These are phyloP conservation scores for Hipparchia semele DNA, from an alignment of 2,888 invertebrate genomes.

Conservation along the genomic window DNA sequence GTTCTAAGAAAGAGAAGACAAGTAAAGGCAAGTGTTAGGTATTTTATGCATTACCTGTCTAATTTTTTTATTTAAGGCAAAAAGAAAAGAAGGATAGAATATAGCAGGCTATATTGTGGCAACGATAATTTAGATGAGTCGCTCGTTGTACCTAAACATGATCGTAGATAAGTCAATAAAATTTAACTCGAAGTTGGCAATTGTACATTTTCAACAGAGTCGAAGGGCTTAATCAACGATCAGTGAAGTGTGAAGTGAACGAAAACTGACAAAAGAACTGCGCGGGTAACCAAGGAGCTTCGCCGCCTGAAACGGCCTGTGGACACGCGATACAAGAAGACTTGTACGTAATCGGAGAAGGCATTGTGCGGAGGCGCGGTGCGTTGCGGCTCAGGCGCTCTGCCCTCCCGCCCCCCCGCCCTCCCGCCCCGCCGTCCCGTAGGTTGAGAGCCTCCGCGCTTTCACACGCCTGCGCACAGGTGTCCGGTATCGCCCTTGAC, in stretches of 20 bases:
- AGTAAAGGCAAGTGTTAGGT: too few species aligned
- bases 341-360: constrained; percentile 77
- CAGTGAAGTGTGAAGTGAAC: constrained; percentile 64
- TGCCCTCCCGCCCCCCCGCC: constrained; percentile 31
- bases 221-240: constrained; percentile 54
- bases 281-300: constrained; percentile 55
- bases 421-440: constrained; percentile 28
- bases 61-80: too few species aligned
- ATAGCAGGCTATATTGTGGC: too few species aligned
- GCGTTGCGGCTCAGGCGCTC: constrained; percentile 65
- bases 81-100: too few species aligned
- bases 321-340: constrained; percentile 71
- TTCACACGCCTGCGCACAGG: constrained; percentile 81
- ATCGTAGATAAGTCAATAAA: not conserved
- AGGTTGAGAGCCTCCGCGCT: constrained; percentile 54
- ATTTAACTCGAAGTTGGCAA: not conserved
- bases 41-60: too few species aligned
- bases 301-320: constrained; percentile 47
- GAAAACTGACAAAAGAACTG: constrained; percentile 75
- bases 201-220: constrained; percentile 22
- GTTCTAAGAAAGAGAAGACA: too few species aligned
- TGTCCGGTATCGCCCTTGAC: constrained; percentile 81
- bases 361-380: constrained; percentile 77
- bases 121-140: too few species aligned
- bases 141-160: not conserved